Evolutionary conservation across 2,888 invertebrate genomes (phyloP), one percentile per base, ranked within the genome.

Genomic region (Plebejus argus): DNA sequence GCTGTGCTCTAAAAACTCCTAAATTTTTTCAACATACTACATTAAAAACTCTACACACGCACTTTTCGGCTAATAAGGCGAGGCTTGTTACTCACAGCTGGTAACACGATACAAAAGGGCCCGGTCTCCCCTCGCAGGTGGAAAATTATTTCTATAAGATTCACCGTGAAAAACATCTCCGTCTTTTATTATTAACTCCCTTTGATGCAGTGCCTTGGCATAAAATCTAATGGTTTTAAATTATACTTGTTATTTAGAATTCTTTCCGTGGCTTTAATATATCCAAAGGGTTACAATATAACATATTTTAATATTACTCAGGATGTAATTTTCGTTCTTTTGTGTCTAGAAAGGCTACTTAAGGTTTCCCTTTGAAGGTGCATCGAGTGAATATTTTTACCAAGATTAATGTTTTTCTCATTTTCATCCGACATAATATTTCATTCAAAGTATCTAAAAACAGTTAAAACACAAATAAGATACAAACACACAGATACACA

Each of bases 101-200:
- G 85, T 85, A 82, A 84, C 83, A 83, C 83, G 83, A 85, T 86
- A 89, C 88, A 90, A 90, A 87, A 81, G 83, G 77, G 83, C 83
- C 81, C 81, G 81, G 45, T 83, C 83, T 81, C 81, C 82, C 82
- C 84, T 80, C 83, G 80, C 81, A 85, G 84, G 84, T 82, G 83
- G 83, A 81, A 85, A 86, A 86, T 88, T 86, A 90, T 91, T 91
- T 90, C 88, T 90, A 89, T 86, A 85, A 86, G 88, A 85, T 86
- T 84, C 83, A 83, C 84, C 78, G 84, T 85, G 88, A 86, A 89
- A 90, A 86, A 90, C 89, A 89, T 89, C 87, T 87, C 90, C 90
- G 90, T 90, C 92, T 92, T 91, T 87, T 89, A 83, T 91, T 92
- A 92, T 93, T 91, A 92, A 93, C 91, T 90, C 83, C 89, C 87